Evolutionary conservation across 1,140 invertebrate genomes (phyloP).

Genomic region (Cydia fagiglandana): DNA sequence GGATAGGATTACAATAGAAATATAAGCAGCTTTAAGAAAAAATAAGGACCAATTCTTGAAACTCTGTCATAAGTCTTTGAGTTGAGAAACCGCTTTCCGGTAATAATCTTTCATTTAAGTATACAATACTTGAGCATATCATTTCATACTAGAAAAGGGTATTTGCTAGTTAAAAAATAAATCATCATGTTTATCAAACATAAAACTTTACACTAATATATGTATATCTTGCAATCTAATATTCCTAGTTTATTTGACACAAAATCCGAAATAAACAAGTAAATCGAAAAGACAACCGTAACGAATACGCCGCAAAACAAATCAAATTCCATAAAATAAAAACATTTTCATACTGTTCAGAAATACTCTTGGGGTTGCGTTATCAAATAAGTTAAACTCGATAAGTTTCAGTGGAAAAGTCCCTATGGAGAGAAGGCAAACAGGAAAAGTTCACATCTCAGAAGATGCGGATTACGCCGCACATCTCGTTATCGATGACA

Average conservation of each 20-base stretch:
- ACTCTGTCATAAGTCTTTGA: too few species aligned
- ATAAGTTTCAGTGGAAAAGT: conserved; percentile 39
- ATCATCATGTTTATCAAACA: too few species aligned
- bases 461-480: conserved; percentile 8
- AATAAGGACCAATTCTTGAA: too few species aligned
- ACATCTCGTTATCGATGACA: neutral
- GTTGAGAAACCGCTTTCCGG: too few species aligned
- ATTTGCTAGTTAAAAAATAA: too few species aligned
- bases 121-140: too few species aligned
- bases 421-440: neutral
- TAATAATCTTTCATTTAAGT: too few species aligned
- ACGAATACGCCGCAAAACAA: conserved; percentile 23
- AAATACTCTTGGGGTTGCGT: conserved; percentile 29
- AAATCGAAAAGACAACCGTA: conserved; percentile 11
- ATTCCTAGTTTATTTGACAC: neutral
- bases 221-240: too few species aligned
- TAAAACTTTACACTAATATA: too few species aligned
- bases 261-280: neutral
- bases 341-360: conserved; percentile 22
- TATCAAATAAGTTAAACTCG: conserved; percentile 48
- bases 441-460: conserved; percentile 26
- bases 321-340: conserved; percentile 16
- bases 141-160: too few species aligned
- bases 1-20: too few species aligned
- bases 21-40: too few species aligned